phyloP scores from a whole-genome alignment of 2,797 vertebrate genomes.

The Smutsia temminckii region DNA sequence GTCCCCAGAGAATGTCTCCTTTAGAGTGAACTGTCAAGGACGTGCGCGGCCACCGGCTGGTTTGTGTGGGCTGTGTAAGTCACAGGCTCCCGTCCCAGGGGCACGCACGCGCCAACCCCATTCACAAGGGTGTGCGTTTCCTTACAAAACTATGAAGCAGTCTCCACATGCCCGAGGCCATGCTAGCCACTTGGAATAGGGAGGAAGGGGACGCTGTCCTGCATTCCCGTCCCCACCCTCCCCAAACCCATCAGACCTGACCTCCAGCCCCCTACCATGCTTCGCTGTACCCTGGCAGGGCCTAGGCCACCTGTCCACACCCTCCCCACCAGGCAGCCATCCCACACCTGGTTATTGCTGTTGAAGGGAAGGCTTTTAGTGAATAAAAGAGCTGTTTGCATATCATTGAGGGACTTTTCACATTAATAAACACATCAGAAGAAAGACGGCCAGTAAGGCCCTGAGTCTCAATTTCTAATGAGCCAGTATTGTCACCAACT shows the following conservation, averaged over 20 bases:
- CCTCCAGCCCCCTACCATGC: accelerated
- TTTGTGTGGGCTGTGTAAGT: accelerated
- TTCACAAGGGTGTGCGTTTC: accelerated
- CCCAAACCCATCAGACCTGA: accelerated
- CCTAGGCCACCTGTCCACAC: too few relatives aligned
- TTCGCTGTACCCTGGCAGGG: accelerated
- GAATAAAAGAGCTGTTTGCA: accelerated
- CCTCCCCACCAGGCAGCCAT: accelerated
- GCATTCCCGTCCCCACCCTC: accelerated
- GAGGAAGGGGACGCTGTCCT: accelerated
- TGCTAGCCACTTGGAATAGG: accelerated
- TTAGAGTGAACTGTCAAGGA: accelerated
- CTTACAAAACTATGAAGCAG: accelerated
- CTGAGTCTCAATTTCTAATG: accelerated
- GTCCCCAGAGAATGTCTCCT: background rate
- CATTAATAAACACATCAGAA: background rate
- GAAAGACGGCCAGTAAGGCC: too few relatives aligned
- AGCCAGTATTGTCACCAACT: accelerated
- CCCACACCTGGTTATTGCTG: accelerated
- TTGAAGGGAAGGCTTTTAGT: accelerated
- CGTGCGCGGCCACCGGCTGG: accelerated
- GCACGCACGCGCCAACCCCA: accelerated
- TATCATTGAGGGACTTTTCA: background rate
- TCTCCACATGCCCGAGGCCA: background rate
- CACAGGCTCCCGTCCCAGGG: too few relatives aligned